Evolutionary conservation across 2,113 vertebrate species (phyloP), one percentile per base, ranked within the genome.

Genomic region (Poeciliopsis prolifica): DNA sequence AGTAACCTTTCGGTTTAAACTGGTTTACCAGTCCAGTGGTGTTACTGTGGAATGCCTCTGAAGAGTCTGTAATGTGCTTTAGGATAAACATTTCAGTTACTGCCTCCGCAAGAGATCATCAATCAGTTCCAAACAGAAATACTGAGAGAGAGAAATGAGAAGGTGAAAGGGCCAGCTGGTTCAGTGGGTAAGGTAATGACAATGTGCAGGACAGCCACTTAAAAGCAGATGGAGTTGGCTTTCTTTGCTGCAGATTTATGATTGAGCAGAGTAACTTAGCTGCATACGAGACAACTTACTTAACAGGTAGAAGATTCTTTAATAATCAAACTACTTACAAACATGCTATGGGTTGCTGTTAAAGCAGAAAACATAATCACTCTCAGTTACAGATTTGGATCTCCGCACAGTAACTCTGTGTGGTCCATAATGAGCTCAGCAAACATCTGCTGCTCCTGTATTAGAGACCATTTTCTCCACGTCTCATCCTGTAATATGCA

Each of bases 401-500:
- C 82, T 85, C 77, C 62, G 40, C 69, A 65, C 76, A 44, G 80
- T 65, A 77, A 83, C 35, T 81, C 81, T 90, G 92, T 93, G 92
- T 92, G 91, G 92, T 93, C 91, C 90, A 22, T 91, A 91, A 91
- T 90, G 89, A 92, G 90, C 83, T 82, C 73, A 76, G 78, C 90
- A 92, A 92, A 93, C 92, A 93, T 88, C 88, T 91, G 91, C 88
- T 90, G 65, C 86, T 83, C 87, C 86, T 64, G 88, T 83, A 91
- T 93, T 93, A 92, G 80, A 92, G 91, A 71, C 87, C 86, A 87
- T 92, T 91, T 92, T 92, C 89, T 86, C 88, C 26, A n/a, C 74
- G 66, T 89, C 87, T 92, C 89, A 87, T 92, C 89, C 92, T 93
- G 91, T 93, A 93, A 93, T 92, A 91, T 90, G 89, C 84, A 87